Conservation (phyloP, 2,113 vertebrate genomes). For the Alligator sinensis region DNA sequence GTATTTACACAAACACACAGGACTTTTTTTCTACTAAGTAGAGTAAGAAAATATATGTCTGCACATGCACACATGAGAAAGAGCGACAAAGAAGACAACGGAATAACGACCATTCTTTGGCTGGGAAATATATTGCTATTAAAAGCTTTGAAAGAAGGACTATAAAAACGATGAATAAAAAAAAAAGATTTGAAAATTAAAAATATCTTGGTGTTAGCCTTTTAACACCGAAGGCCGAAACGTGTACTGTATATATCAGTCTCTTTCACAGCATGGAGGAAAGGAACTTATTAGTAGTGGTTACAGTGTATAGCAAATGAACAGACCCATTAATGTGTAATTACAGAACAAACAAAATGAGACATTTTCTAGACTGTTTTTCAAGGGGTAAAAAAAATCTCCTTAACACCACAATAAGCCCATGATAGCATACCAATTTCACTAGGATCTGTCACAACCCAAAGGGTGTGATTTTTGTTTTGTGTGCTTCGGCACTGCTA, state of each 20-base stretch:
- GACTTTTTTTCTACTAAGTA: background rate
- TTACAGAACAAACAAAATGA: constrained; percentile 46
- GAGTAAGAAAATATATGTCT: background rate
- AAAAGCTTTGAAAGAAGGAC: background rate
- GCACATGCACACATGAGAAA: background rate
- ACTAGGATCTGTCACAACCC: background rate
- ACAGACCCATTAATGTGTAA: constrained; percentile 12
- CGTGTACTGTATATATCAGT: background rate
- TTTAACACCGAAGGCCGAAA: background rate
- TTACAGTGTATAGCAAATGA: background rate
- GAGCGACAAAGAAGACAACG: background rate
- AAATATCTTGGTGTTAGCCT: constrained; percentile 2
- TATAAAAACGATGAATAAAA: background rate
- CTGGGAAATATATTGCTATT: background rate
- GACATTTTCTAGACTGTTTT: background rate
- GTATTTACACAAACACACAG: background rate
- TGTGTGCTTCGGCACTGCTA: no score
- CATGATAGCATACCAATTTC: background rate
- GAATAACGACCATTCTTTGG: background rate
- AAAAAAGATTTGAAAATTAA: background rate
- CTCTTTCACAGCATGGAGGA: background rate
- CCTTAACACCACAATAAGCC: background rate
- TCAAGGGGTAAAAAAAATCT: background rate
- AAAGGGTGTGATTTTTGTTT: no score
- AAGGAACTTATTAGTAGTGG: background rate